These are phyloP conservation scores for Rhaphigaster nebulosa DNA, from an alignment of 2,888 invertebrate genomes.

Conservation along the genomic window DNA sequence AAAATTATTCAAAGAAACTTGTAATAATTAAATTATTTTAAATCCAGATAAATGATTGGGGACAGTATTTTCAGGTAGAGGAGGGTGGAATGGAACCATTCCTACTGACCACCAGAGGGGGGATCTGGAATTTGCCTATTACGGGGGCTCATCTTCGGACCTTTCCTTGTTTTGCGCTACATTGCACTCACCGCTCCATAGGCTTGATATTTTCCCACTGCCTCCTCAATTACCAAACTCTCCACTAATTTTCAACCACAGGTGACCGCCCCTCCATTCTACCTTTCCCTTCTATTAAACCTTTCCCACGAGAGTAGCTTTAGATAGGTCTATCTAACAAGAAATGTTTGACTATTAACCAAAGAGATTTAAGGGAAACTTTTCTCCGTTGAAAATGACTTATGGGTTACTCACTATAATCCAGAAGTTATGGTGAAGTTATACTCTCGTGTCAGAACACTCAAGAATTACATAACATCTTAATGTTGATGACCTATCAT, in stretches of 20 bases:
- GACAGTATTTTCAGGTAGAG: not conserved
- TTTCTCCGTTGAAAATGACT: too few species aligned
- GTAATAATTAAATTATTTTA: not conserved
- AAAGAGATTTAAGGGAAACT: too few species aligned
- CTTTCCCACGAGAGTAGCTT: not conserved
- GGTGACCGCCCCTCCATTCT: not conserved
- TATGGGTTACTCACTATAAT: too few species aligned
- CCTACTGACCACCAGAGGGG: not conserved
- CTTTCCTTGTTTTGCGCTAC: slow-evolving; percentile 20
- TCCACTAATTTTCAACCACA: not conserved
- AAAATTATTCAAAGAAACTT: too few species aligned
- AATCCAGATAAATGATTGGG: not conserved
- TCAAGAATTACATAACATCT: too few species aligned
- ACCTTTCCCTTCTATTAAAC: not conserved
- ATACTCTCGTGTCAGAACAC: too few species aligned
- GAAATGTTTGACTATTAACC: too few species aligned
- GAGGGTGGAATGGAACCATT: not conserved
- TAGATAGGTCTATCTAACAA: not conserved
- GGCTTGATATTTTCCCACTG: not conserved
- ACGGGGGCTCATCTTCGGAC: not conserved
- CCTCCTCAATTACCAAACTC: not conserved
- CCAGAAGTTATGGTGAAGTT: too few species aligned
- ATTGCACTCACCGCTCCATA: not conserved
- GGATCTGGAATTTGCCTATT: slow-evolving; percentile 14
- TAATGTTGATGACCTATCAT: too few species aligned